Evolutionary conservation across 2,888 invertebrate species (phyloP), one percentile per base, ranked within the genome.

Genomic region (Argyresthia albistria): DNA sequence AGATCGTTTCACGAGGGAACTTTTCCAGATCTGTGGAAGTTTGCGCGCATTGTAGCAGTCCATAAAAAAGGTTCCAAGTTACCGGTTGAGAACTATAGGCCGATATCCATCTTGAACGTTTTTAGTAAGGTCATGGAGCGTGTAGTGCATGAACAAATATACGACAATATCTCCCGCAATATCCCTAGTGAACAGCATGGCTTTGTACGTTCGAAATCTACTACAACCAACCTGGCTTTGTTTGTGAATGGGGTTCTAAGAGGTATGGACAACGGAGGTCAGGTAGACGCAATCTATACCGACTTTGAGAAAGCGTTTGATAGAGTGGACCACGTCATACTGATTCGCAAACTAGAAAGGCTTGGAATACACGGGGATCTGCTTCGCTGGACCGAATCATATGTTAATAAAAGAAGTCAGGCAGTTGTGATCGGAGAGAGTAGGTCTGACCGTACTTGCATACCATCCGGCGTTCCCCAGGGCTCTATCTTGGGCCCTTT

Each of bases 261-360:
- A 8, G 8, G 11, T 35, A 47, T 53, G 43, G 53, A 53, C 8
- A 12, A 14, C 0, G 25, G 35, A 1, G 10, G 14, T 1, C 37
- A 52, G 25, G 43, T 53, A 6, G 53, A 49, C 12, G 49, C 48
- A 1, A 39, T 52, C 1, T 47, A 51, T 11, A 46, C 51, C 3
- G 51, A 51, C 12, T 51, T 51, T 37, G 46, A 45, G 8, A 46
- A n/a, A n/a, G n/a, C n/a, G n/a, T n/a, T n/a, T n/a, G 51, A 51
- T 46, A 16, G 50, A 1, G 50, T 43, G 12, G 43, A 50, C 14
- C 50, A 50, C n/a, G 4, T 43, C 43, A 50, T 50, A 3, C 25
- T 50, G 4, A 4, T 50, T 1, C 1, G 9, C 11, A 53, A 53
- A 14, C 11, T 53, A 2, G 39, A 15, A n/a, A 35, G 4, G 37